A percentile compares a stretch with the other conserved stretches of the same genome.
These are phyloP conservation scores for Xestia xanthographa DNA, from an alignment of 2,888 invertebrate species.

Conservation along the genomic window DNA sequence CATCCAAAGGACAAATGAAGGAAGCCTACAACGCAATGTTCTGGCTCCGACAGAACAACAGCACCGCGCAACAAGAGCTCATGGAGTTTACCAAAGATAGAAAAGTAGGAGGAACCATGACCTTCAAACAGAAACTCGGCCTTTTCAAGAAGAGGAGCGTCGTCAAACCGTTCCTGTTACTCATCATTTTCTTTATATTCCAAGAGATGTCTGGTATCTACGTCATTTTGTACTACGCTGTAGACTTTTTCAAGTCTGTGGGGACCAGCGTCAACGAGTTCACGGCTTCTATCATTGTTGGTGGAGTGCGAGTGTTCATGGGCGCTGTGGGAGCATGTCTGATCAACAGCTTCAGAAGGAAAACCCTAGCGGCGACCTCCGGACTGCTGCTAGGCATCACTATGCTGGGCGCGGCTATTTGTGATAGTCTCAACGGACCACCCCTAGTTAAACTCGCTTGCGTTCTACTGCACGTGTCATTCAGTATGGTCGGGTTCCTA, in stretches of 20 bases:
- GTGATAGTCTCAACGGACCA: constrained; percentile 89
- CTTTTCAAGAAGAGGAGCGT: constrained; percentile 90
- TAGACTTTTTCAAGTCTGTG: constrained; percentile 93
- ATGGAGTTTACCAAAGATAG: constrained; percentile 90
- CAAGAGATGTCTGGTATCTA: constrained; percentile 94
- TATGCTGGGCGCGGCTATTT: constrained; percentile 92
- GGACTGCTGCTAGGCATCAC: constrained; percentile 92
- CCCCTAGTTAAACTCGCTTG: constrained; percentile 90
- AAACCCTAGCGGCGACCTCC: constrained; percentile 91
- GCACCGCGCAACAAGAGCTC: constrained; percentile 91
- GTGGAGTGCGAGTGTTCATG: constrained; percentile 92
- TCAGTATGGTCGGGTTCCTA: constrained; percentile 94
- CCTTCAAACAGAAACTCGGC: constrained; percentile 82
- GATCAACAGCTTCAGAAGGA: constrained; percentile 92
- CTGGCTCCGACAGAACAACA: constrained; percentile 92
- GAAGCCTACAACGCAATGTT: constrained; percentile 91
- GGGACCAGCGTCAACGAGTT: constrained; percentile 92
- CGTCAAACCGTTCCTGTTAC: constrained; percentile 92
- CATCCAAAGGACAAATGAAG: constrained; percentile 90
- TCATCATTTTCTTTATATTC: constrained; percentile 92
- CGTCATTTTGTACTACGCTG: constrained; percentile 93
- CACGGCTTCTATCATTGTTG: constrained; percentile 93
- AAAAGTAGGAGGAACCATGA: constrained; percentile 81
- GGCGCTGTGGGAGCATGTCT: constrained; percentile 92
- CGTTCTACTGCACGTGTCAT: constrained; percentile 92